Base-by-base conservation (phyloP, 2,888 invertebrate species). In the Orchestes rusci region DNA sequence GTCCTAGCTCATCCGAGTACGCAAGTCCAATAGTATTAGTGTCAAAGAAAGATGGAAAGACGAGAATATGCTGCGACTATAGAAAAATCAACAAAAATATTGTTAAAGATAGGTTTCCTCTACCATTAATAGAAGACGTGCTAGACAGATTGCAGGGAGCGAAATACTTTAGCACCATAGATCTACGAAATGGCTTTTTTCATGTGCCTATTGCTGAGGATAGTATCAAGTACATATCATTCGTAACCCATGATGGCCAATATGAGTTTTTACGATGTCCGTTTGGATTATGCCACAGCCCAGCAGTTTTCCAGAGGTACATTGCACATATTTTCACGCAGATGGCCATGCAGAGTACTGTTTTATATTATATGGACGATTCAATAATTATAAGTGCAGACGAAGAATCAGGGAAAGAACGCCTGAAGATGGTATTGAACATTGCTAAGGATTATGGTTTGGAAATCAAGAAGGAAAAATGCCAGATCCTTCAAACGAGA, bases 251-350 rank as follows among this genome's bases (percentile, higher is more conserved):
- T 3, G n/a, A n/a, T 50, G 63, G 64, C 12, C 67, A 63, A 31
- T 67, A 54, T 52, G 65, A 69, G 51, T 66, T 68, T 48, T 35
- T 59, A 13, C 58, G 52, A 49, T 58, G 59, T 32, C 68, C 67
- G 0, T 70, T 69, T 57, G 68, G n/a, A n/a, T n/a, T n/a, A n/a
- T n/a, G n/a, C n/a, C n/a, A n/a, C n/a, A n/a, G n/a, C n/a, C n/a
- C n/a, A 68, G 53, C 58, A 8, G 56, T 59, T 13, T 66, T 69
- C 35, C 60, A 54, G 18, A 33, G 64, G 10, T 62, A 45, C 39
- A 53, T 67, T 0, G 61, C 51, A 15, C 51, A 50, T 12, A 56
- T 64, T 4, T 64, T 64, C 29, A 27, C 52, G 28, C 53, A 57
- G 2, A 38, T 64, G 1, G 52, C 56, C 2, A 20, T 33, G 2